Base-by-base conservation (phyloP, 2,113 vertebrate species). In the Aphyosemion australe region DNA sequence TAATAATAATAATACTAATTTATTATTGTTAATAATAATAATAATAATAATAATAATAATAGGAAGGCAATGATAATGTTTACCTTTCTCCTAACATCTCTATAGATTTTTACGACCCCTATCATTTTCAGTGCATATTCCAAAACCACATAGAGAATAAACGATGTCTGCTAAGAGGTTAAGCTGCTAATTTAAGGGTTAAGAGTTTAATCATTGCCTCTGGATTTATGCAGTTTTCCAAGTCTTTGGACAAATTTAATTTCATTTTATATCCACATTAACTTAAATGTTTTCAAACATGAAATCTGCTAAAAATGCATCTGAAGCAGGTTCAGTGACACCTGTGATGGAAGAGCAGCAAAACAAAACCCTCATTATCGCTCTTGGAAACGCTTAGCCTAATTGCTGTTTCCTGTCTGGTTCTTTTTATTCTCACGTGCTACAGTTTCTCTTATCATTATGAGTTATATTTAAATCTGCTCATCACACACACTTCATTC, bases 361-460 rank as follows among this genome's bases (percentile, higher is more conserved):
- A 2, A 16, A 1, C 12, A 56, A 48, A 43, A 48, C 50, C 46
- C 8, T 31, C 26, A 46, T 7, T 6, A 15, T 8, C 45, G 6
- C 46, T 48, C 55, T 45, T 69, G 37, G 48, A 50, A 12, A 41
- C 39, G 26, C 56, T 59, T 59, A 56, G 69, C 72, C 51, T 51
- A 10, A 21, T 37, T 19, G 0, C 18, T 52, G 12, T 46, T 45
- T 56, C 37, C 15, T 8, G 11, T 78, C 53, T n/a, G 14, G 0
- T 50, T 42, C 26, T n/a, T 46, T 26, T 26, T 26, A 26, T 42
- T 60, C 31, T 50, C 12, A 58, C 54, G 59, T 2, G 6, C n/a
- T 42, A 48, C n/a, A 2, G 31, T 42, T 47, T 2, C 3, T 26
- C 3, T 26, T 26, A 26, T 26, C 26, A 26, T 26, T 26, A 26